A percentile compares a stretch with the other conserved stretches of the same genome.
Evolutionary conservation across 2,113 vertebrate genomes (phyloP).

Genomic region (Dasyurus viverrinus): DNA sequence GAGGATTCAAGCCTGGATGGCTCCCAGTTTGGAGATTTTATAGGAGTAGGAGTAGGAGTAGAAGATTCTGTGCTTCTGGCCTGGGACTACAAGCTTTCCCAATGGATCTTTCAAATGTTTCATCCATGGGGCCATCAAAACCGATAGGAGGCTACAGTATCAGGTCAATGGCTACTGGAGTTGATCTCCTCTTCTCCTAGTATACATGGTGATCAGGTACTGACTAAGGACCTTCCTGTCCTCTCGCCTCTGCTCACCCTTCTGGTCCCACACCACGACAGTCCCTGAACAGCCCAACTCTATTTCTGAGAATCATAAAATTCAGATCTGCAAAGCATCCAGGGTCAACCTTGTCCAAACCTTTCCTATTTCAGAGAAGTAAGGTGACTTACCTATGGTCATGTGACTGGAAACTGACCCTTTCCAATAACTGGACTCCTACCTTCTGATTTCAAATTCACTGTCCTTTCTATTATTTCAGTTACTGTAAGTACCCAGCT

Average conservation of each 20-base stretch:
- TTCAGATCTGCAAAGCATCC: not conserved
- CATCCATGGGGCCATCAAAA: not conserved
- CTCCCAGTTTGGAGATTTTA: not conserved
- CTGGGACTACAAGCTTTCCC: not conserved
- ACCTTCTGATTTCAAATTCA: not conserved
- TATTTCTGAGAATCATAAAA: not conserved
- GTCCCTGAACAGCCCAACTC: not conserved
- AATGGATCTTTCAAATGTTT: not conserved
- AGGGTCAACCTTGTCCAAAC: not conserved
- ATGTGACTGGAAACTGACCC: not conserved
- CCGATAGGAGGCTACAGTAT: constrained; percentile 23
- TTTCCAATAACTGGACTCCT: not conserved
- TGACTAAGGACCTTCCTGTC: too few species aligned
- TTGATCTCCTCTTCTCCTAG: not conserved
- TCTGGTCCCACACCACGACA: not conserved
- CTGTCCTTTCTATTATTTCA: not conserved
- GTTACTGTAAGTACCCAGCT: not conserved
- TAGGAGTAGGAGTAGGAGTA: not conserved
- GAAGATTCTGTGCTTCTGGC: not conserved
- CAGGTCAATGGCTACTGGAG: not conserved
- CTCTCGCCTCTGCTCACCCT: not conserved
- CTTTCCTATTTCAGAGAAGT: not conserved
- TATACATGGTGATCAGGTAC: not conserved
- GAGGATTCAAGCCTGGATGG: not conserved
- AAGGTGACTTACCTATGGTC: not conserved